A percentile compares a stretch with the other conserved stretches of the same genome.
These are phyloP conservation scores for Brevimyrus niger DNA, from an alignment of 2,113 vertebrate genomes.

Conservation along the genomic window DNA sequence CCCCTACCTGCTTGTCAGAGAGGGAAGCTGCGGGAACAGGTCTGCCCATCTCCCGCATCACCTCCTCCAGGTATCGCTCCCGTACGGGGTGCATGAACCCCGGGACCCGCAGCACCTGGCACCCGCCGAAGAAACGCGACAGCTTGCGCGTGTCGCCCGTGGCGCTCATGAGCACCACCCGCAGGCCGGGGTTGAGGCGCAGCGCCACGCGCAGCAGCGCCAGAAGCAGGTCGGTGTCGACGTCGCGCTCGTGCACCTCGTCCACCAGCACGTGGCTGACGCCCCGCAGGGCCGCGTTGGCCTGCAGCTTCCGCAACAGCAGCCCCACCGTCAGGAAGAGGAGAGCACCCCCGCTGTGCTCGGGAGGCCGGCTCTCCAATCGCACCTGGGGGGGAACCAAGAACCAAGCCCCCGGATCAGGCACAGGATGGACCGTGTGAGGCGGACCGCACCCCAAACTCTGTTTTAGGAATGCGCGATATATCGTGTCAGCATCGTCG, in stretches of 20 bases:
- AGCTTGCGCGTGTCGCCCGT: constrained; percentile 84
- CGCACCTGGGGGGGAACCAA: constrained; percentile 59
- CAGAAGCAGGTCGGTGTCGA: constrained; percentile 93
- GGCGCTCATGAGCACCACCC: constrained; percentile 89
- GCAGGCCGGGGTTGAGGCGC: constrained; percentile 67
- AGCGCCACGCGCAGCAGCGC: constrained; percentile 76
- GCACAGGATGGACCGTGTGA: not conserved
- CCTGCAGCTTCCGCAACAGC: constrained; percentile 83
- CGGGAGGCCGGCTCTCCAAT: constrained; percentile 78
- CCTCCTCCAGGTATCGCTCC: constrained; percentile 84
- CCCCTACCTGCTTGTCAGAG: constrained; percentile 44
- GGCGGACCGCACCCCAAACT: not conserved
- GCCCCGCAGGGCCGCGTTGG: constrained; percentile 75
- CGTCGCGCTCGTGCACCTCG: constrained; percentile 90
- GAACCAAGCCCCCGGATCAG: not conserved
- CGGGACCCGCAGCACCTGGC: constrained; percentile 78
- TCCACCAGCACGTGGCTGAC: constrained; percentile 92
- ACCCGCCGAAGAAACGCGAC: constrained; percentile 77
- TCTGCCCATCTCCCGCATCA: constrained; percentile 72
- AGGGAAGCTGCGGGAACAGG: fast-evolving
- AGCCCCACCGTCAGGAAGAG: constrained; percentile 96
- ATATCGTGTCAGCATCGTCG: not conserved
- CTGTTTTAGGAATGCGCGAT: not conserved
- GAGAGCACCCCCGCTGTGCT: constrained; percentile 73
- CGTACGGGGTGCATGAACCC: constrained; percentile 93